Percentiles rank a stretch among this genome's conserved stretches.
These are phyloP conservation scores for Acronicta aceris DNA, from an alignment of 2,888 invertebrate species.

Conservation along the genomic window DNA sequence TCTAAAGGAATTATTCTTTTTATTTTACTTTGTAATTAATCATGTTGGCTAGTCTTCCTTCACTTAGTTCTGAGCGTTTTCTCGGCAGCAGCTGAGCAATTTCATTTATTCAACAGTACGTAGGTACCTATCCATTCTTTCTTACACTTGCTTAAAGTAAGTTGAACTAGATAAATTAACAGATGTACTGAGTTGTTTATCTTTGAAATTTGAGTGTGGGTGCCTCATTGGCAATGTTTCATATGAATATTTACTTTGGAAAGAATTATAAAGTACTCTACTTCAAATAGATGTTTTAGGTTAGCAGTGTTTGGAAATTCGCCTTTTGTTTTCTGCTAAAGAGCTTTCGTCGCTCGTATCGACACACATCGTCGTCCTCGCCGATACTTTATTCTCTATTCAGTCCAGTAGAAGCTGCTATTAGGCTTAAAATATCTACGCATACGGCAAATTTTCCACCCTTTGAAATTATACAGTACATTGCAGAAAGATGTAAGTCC, in stretches of 20 bases:
- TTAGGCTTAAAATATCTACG: slow-evolving; percentile 60
- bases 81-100: slow-evolving; percentile 68
- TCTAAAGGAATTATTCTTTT: slow-evolving; percentile 58
- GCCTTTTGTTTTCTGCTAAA: background rate
- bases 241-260: slow-evolving; percentile 5
- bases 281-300: background rate
- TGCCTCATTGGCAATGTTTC: slow-evolving; percentile 25
- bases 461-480: slow-evolving; percentile 59
- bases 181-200: slow-evolving; percentile 43
- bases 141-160: slow-evolving; percentile 63
- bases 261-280: background rate
- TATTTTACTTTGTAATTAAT: slow-evolving; percentile 76
- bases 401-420: slow-evolving; percentile 59
- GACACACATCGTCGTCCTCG: slow-evolving; percentile 5
- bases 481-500: slow-evolving; percentile 38
- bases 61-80: slow-evolving; percentile 64
- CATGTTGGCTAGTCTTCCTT: slow-evolving; percentile 69
- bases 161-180: slow-evolving; percentile 67
- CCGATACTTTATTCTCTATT: slow-evolving; percentile 58
- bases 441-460: slow-evolving; percentile 61
- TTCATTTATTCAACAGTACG: slow-evolving; percentile 72
- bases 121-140: slow-evolving; percentile 65
- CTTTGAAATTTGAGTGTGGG: slow-evolving; percentile 26
- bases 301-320: background rate
- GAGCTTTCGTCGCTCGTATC: background rate